Evolutionary conservation across 1,140 invertebrate species (phyloP).

Genomic region (Listronotus bonariensis): DNA sequence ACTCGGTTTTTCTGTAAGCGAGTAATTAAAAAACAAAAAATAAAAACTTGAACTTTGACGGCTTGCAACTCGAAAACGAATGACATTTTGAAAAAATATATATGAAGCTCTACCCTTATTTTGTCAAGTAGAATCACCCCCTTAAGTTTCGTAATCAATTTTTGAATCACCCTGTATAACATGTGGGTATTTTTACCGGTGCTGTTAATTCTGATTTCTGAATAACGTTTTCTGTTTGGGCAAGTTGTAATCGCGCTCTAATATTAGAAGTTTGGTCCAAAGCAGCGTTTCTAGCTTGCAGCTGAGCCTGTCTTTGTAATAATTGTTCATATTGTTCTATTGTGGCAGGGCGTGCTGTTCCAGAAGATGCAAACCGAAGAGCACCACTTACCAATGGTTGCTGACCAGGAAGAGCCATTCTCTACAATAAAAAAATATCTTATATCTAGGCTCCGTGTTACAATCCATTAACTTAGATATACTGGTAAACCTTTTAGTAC

Average conservation of each 20-base stretch:
- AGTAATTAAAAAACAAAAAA: too few relatives aligned
- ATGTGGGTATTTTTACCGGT: slow-evolving; percentile 9
- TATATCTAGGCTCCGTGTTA: too few relatives aligned
- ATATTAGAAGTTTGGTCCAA: slow-evolving; percentile 18
- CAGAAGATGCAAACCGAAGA: slow-evolving; percentile 35
- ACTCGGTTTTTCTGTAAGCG: too few relatives aligned
- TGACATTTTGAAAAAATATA: too few relatives aligned
- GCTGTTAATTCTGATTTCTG: slow-evolving; percentile 2
- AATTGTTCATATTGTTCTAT: slow-evolving; percentile 50
- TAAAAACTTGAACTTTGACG: too few relatives aligned
- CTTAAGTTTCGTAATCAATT: too few relatives aligned
- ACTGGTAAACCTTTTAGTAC: too few relatives aligned
- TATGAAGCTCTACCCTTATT: too few relatives aligned
- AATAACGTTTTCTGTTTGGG: slow-evolving; percentile 3
- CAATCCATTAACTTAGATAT: too few relatives aligned
- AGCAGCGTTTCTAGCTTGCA: slow-evolving; percentile 34
- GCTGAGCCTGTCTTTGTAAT: slow-evolving; percentile 40
- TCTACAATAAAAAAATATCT: slow-evolving; percentile 8
- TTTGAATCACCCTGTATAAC: too few relatives aligned
- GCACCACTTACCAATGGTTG: slow-evolving; percentile 38
- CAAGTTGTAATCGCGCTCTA: slow-evolving; percentile 12
- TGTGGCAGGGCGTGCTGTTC: slow-evolving; percentile 36
- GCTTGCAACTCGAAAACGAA: too few relatives aligned
- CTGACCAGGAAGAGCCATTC: slow-evolving; percentile 27
- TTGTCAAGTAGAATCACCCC: too few relatives aligned